Percentiles rank a stretch among this genome's conserved stretches.
These are phyloP conservation scores for Vanacampus margaritifer DNA, from an alignment of 2,113 vertebrate species.

Conservation along the genomic window DNA sequence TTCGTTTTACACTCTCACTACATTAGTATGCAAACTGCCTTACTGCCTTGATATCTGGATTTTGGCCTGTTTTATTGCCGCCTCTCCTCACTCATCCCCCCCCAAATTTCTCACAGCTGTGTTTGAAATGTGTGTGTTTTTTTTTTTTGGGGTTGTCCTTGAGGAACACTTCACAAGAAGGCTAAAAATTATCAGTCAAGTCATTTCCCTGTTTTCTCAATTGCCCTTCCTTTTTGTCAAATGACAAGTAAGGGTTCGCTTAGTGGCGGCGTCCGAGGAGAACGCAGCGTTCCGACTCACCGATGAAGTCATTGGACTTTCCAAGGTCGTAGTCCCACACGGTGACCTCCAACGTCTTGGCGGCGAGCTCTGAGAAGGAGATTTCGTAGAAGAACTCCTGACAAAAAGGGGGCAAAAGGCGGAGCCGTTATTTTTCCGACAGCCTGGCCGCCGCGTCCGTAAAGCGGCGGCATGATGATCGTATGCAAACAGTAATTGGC, in stretches of 20 bases:
- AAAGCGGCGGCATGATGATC: constrained; percentile 16
- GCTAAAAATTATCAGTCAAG: no score
- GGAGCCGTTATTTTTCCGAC: neutral
- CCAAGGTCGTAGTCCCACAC: constrained; percentile 90
- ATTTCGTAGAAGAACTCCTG: constrained; percentile 90
- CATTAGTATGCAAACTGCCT: no score
- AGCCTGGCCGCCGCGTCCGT: neutral
- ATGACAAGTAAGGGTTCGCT: neutral
- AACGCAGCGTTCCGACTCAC: constrained; percentile 58
- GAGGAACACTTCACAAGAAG: no score
- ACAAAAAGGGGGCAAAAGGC: neutral
- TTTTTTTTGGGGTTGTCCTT: neutral
- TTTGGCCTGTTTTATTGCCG: no score
- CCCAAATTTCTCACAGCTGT: neutral
- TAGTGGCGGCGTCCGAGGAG: neutral
- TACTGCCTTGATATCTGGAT: no score
- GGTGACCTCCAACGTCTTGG: constrained; percentile 84
- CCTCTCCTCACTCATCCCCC: no score
- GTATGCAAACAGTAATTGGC: constrained; percentile 25
- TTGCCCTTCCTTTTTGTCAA: neutral
- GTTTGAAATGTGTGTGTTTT: neutral
- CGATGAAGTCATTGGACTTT: constrained; percentile 87
- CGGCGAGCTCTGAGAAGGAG: constrained; percentile 75
- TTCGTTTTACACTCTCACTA: no score
- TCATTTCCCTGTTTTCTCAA: no score